These are phyloP conservation scores for Ericerus pela DNA, from an alignment of 1,140 invertebrate species.

Conservation along the genomic window DNA sequence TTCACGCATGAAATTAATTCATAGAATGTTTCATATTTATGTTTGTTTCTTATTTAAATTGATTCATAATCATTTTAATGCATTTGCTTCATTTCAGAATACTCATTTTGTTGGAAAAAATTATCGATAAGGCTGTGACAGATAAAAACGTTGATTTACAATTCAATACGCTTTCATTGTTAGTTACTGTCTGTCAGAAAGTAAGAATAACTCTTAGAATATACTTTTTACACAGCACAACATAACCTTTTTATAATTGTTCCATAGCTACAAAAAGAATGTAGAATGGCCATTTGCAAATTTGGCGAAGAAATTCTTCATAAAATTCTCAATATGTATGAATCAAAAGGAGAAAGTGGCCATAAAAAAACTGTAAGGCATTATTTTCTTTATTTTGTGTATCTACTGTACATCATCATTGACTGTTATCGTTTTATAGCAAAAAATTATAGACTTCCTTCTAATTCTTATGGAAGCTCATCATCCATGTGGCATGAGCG, in stretches of 20 bases:
- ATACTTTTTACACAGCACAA: background rate
- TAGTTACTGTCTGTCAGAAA: slow-evolving; percentile 1
- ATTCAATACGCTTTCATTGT: background rate
- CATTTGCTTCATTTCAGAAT: background rate
- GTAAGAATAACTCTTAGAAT: background rate
- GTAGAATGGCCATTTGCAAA: background rate
- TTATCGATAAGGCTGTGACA: background rate
- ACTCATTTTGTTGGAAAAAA: background rate
- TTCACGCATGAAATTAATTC: no score
- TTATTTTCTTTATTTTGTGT: background rate
- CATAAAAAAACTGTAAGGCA: background rate
- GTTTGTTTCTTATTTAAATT: background rate
- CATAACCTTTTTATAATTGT: background rate
- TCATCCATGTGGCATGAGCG: background rate
- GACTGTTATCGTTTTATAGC: background rate
- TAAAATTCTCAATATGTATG: background rate
- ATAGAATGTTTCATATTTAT: background rate
- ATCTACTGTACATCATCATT: background rate
- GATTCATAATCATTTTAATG: background rate
- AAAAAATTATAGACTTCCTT: background rate
- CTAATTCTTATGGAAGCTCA: background rate
- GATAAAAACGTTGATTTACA: background rate
- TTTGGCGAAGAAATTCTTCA: background rate
- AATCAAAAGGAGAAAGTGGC: background rate
- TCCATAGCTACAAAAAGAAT: slow-evolving; percentile 7